A percentile compares a stretch with the other conserved stretches of the same genome.
phyloP scores from a whole-genome alignment of 2,888 invertebrate genomes.

The Pollenia angustigena region DNA sequence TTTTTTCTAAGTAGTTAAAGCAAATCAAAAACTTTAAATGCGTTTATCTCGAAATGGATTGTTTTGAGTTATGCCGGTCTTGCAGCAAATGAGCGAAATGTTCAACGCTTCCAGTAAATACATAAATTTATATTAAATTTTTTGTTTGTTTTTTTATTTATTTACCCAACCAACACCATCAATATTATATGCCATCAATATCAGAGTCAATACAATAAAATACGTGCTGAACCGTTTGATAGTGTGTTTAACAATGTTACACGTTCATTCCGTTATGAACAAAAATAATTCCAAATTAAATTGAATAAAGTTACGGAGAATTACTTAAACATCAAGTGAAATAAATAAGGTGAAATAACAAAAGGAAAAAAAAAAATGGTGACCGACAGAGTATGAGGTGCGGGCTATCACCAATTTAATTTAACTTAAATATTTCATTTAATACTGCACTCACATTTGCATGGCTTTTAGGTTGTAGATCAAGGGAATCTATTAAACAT shows the following conservation, averaged over 20 bases:
- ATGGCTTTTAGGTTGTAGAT: too few species aligned
- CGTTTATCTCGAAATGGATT: too few species aligned
- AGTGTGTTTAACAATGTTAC: conserved; percentile 63
- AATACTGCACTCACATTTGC: too few species aligned
- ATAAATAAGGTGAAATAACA: conserved; percentile 43
- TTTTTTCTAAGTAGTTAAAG: too few species aligned
- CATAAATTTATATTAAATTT: conserved; percentile 16
- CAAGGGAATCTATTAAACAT: too few species aligned
- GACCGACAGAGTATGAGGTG: not conserved
- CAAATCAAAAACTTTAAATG: too few species aligned
- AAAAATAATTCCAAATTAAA: conserved; percentile 64
- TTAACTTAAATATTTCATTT: too few species aligned
- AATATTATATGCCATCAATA: conserved; percentile 20
- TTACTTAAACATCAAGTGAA: conserved; percentile 25
- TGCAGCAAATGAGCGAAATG: too few species aligned
- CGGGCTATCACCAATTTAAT: too few species aligned
- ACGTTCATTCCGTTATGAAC: conserved; percentile 61
- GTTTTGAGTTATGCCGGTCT: too few species aligned
- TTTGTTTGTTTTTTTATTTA: not conserved
- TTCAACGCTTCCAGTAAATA: not conserved
- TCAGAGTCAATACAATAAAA: conserved; percentile 66
- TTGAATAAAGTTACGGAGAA: conserved; percentile 50
- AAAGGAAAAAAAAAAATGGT: not conserved
- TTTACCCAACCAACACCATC: conserved; percentile 28
- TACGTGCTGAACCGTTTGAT: conserved; percentile 69